Evolutionary conservation across 2,113 vertebrate species (phyloP).

Genomic region (Oreochromis spilurus): DNA sequence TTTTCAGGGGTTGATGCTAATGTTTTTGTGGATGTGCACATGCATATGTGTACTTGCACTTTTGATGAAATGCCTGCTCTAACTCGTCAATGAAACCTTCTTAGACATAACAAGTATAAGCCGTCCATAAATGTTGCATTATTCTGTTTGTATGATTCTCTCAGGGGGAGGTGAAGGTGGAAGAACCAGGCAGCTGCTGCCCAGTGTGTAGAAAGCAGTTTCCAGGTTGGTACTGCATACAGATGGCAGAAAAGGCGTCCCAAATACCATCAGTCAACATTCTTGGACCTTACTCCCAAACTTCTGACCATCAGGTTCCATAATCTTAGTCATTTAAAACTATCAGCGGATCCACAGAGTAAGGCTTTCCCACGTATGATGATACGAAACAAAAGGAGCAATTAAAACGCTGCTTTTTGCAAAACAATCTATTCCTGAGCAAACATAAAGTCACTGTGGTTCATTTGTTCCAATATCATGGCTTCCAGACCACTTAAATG

Average conservation of each 20-base stretch:
- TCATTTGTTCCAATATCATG: background rate
- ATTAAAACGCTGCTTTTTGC: background rate
- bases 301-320: background rate
- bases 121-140: background rate
- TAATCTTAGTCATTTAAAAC: background rate
- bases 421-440: background rate
- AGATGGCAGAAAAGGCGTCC: fast-evolving
- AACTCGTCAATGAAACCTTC: too few species aligned
- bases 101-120: background rate
- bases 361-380: background rate
- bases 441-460: background rate
- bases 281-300: background rate
- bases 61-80: background rate
- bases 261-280: background rate
- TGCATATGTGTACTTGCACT: fast-evolving
- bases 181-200: conserved; percentile 80
- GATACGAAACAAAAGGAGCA: background rate
- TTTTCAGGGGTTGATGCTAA: background rate
- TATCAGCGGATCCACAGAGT: background rate
- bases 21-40: background rate
- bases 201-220: conserved; percentile 75
- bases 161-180: conserved; percentile 78
- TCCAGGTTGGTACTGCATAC: conserved; percentile 60
- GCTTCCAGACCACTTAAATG: background rate
- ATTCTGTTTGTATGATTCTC: background rate